phyloP scores from a whole-genome alignment of 2,888 invertebrate genomes.

The Neoscelio sp. region DNA sequence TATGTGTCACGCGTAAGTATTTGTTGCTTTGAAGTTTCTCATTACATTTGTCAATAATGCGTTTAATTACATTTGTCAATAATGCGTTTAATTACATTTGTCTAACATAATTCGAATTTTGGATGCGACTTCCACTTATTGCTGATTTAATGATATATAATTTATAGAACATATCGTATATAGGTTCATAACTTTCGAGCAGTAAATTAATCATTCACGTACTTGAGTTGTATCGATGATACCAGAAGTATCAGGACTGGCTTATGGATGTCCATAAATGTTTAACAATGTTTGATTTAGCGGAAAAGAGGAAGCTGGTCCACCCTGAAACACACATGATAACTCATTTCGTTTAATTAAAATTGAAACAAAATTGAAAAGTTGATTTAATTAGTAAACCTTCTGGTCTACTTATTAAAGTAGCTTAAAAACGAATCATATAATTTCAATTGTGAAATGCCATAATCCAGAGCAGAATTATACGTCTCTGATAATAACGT shows the following conservation, averaged over 20 bases:
- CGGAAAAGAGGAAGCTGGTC: constrained; percentile 80
- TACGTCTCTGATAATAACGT: constrained; percentile 19
- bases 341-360: constrained; percentile 24
- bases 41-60: neutral
- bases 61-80: constrained; percentile 2
- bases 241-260: constrained; percentile 81
- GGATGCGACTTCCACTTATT: neutral
- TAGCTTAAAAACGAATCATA: too few relatives aligned
- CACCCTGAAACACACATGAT: constrained; percentile 76
- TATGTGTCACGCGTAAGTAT: neutral
- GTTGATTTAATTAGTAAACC: constrained; percentile 5
- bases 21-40: neutral
- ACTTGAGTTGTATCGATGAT: constrained; percentile 80
- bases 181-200: neutral
- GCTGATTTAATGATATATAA: constrained; percentile 1
- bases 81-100: neutral
- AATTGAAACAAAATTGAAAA: neutral
- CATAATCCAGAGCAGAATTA: too few relatives aligned
- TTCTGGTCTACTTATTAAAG: too few relatives aligned
- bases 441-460: too few relatives aligned
- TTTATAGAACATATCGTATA: constrained; percentile 19
- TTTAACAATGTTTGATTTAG: constrained; percentile 83
- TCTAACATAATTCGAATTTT: neutral
- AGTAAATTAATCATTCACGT: constrained; percentile 71
- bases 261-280: constrained; percentile 82